Evolutionary conservation across 2,113 vertebrate genomes (phyloP).

Genomic region (Motacilla alba): DNA sequence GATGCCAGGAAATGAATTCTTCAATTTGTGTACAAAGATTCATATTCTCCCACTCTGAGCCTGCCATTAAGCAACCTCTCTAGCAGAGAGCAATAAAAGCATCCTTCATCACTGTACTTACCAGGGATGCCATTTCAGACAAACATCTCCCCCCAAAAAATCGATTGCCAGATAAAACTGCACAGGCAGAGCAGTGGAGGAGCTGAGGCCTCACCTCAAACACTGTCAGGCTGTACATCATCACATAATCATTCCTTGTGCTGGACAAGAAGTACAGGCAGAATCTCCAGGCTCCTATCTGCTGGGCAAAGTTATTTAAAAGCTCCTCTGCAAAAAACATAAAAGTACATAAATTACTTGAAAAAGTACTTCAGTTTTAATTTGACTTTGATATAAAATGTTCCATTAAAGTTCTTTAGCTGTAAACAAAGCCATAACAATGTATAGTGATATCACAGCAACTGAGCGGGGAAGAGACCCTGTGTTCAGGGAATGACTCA

Average conservation of each 20-base stretch:
- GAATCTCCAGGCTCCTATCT: constrained; percentile 96
- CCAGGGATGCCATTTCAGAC: neutral
- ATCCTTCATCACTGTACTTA: neutral
- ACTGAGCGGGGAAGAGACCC: neutral
- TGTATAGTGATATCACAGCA: neutral
- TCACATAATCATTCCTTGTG: constrained; percentile 96
- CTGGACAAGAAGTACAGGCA: constrained; percentile 98
- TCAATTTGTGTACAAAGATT: constrained; percentile 19
- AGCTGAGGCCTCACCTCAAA: constrained; percentile 89
- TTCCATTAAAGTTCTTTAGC: neutral
- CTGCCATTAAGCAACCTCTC: constrained; percentile 31
- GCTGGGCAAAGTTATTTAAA: constrained; percentile 98
- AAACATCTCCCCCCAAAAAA: neutral
- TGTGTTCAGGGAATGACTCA: neutral
- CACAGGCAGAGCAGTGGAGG: neutral
- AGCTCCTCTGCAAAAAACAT: constrained; percentile 86
- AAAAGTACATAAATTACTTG: neutral
- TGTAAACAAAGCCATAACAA: neutral
- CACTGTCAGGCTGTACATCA: constrained; percentile 99
- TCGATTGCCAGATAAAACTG: neutral
- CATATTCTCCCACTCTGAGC: neutral
- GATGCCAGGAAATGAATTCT: constrained; percentile 46
- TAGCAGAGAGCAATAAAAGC: constrained; percentile 36
- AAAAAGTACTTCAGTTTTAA: neutral
- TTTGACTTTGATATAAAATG: neutral